Base-by-base conservation (phyloP, 2,888 invertebrate genomes). In the Synergus umbraculus region DNA sequence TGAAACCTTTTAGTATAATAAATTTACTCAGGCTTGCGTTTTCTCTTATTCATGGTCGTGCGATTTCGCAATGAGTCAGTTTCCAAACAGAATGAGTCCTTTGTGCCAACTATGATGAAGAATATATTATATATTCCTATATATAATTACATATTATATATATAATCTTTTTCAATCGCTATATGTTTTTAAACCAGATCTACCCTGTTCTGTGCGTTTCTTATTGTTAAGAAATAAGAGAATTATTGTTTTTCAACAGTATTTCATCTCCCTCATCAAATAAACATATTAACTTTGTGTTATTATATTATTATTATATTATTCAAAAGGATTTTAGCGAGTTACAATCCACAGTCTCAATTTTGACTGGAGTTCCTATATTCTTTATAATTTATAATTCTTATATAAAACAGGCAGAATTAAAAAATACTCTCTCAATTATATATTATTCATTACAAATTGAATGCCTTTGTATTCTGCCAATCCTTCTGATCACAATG, bases 21-120 rank as follows among this genome's bases (percentile, higher is more conserved):
- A 69, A 69, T 69, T 69, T 69, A 69, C 49, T 69, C 15, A 29
- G 49, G 49, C 49, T 22, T 69, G 69, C 49, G 69, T 69, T 69
- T 69, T 69, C 69, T 69, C 44, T 69, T 69, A 69, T 69, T 69
- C 49, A 69, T 49, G 37, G 29, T 49, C 29, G 13, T 69, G 69
- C 1, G 22, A 29, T 69, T 69, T 46, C 29, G 49, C 46, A 69
- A 49, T 67, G 46, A 67, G 44, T 67, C 67, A 44, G 18, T 67
- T 22, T 22, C 5, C 37, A 15, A 65, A 15, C 8, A 65, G 64
- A 41, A 65, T 41, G 29, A 41, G 15, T 66, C 43, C 66, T 66
- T 66, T 66, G 43, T 66, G 66, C 66, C n/a, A 66, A 66, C 41
- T 8, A 18, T 66, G 43, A 43, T 41, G 41, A 43, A 66, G 54